phyloP scores from a whole-genome alignment of 2,888 invertebrate species.

The Sialis lutaria region DNA sequence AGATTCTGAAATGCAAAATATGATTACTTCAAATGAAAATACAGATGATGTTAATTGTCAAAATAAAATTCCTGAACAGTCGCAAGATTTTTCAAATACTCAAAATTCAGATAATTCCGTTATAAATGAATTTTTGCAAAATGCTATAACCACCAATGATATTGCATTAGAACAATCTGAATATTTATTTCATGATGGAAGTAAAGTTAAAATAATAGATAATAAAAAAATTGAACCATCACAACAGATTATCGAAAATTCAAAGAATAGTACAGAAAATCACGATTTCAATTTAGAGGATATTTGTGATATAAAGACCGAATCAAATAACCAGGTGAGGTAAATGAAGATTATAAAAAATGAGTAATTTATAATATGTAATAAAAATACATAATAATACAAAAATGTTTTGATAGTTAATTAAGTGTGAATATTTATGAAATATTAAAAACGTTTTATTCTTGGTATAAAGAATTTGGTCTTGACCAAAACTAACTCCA shows the following conservation, averaged over 20 bases:
- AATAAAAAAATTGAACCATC: conserved; percentile 3
- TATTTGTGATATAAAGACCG: background rate
- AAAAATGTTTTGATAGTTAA: no score
- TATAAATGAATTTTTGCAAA: conserved; percentile 2
- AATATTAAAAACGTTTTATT: no score
- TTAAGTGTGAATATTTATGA: no score
- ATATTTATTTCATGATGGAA: background rate
- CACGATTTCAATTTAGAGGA: conserved; percentile 1
- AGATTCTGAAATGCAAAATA: background rate
- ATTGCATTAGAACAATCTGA: background rate
- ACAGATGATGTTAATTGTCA: background rate
- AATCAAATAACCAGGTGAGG: no score
- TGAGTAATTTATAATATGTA: no score
- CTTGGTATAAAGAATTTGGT: no score
- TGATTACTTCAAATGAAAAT: background rate
- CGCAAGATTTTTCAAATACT: background rate
- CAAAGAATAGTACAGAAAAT: background rate
- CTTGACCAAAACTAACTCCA: no score
- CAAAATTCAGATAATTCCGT: background rate
- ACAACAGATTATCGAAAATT: background rate
- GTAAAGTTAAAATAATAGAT: conserved; percentile 2
- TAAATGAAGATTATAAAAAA: no score
- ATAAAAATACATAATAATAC: no score
- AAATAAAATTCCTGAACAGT: background rate
- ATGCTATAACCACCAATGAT: background rate